Evolutionary conservation across 2,888 invertebrate species (phyloP), one percentile per base, ranked within the genome.

Genomic region (Drosophila sordidula): DNA sequence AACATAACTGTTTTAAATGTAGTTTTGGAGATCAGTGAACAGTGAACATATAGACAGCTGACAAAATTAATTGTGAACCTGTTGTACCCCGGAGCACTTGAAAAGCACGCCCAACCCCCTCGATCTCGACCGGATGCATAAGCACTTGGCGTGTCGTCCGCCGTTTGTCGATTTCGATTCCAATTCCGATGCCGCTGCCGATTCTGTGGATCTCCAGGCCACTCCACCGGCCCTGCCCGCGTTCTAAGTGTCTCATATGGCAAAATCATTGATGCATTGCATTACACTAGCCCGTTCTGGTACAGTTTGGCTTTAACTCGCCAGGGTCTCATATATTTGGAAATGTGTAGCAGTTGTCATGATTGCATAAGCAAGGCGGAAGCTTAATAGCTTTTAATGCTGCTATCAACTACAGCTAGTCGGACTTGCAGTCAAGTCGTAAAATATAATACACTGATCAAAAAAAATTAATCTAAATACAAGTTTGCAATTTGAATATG

Each of bases 231-330:
- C 18, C 45, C 34, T 39, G 59, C 4, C 55, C 22, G 50, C 50
- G 38, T 51, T 65, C 32, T 8, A 39, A 58, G 25, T 52, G 59
- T 84, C 76, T 78, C 70, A 41, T 63, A 50, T 76, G 67, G 54
- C 56, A 34, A 59, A 87, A 73, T 74, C 87, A 77, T 86, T 85
- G 71, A 82, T 77, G 86, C 86, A 77, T 83, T 71, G 62, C 83
- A 70, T 79, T 67, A 62, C 72, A 71, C 70, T 52, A 52, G 54
- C 32, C 64, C 32, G 49, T 62, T 69, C 77, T 72, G 74, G 71
- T 65, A 47, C 47, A 67, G 69, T 75, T 85, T 54, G 59, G 73
- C 58, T 58, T 36, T 65, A 81, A 77, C 80, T 77, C 55, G 74
- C 69, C 67, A 64, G 57, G 67, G 54, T 70, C 65, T 69, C 68